Conservation (phyloP, 2,888 invertebrate genomes). For the Ecliptopera silaceata region DNA sequence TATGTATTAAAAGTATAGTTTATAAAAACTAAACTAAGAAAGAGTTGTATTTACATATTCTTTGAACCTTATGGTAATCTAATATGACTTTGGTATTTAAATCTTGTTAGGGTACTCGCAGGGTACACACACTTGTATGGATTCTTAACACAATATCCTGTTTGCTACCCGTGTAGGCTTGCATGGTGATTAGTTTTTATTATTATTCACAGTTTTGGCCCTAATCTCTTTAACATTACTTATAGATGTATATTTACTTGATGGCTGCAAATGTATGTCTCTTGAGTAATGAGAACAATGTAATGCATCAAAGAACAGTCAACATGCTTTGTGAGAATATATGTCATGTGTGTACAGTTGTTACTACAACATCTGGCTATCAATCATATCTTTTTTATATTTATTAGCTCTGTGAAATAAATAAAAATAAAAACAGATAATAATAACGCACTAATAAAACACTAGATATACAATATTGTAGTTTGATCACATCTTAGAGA, state of each 20-base stretch:
- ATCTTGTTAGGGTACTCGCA: slow-evolving; percentile 67
- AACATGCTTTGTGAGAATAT: no score
- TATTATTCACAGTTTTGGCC: slow-evolving; percentile 24
- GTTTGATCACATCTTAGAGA: no score
- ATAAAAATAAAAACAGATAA: no score
- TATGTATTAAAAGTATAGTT: not conserved
- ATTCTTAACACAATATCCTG: slow-evolving; percentile 68
- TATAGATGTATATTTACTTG: not conserved
- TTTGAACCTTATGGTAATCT: slow-evolving; percentile 64
- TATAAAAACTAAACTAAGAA: slow-evolving; percentile 41
- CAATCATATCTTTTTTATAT: no score
- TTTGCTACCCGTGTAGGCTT: slow-evolving; percentile 62
- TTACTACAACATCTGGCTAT: no score
- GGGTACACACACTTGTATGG: slow-evolving; percentile 62
- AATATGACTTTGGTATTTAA: slow-evolving; percentile 76
- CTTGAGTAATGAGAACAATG: not conserved
- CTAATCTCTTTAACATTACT: slow-evolving; percentile 18
- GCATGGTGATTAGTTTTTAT: slow-evolving; percentile 59
- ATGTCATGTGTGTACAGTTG: no score
- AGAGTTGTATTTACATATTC: slow-evolving; percentile 58
- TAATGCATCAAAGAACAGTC: no score
- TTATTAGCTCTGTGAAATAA: no score
- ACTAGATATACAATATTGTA: no score
- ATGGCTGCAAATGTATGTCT: not conserved
- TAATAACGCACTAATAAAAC: no score